Percentiles rank a stretch among this genome's conserved stretches.
Conservation (phyloP, 2,113 vertebrate genomes). For the Rhinoderma darwinii region DNA sequence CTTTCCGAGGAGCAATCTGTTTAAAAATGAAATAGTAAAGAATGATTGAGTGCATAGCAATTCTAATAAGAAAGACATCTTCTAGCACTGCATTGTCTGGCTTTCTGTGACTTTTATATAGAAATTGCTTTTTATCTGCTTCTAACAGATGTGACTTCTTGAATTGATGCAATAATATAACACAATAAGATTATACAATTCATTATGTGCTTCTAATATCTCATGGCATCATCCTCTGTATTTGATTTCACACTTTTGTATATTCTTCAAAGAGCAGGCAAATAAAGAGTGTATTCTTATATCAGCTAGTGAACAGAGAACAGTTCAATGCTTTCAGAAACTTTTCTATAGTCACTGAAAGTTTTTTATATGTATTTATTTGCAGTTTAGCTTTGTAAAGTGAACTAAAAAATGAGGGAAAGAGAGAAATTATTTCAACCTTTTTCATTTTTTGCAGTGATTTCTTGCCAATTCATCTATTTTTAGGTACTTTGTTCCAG, state of each 20-base stretch:
- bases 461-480: too few species aligned
- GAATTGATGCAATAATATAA: constrained; percentile 25
- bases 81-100: constrained; percentile 11
- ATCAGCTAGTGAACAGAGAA: not conserved
- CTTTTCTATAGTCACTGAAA: not conserved
- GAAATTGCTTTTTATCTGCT: constrained; percentile 42
- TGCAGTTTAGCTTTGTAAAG: not conserved
- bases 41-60: not conserved
- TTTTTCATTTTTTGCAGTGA: too few species aligned
- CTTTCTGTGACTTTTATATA: constrained; percentile 20
- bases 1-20: not conserved
- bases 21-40: constrained; percentile 10
- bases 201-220: constrained; percentile 29
- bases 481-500: too few species aligned
- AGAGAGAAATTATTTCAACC: too few species aligned
- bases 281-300: constrained; percentile 7
- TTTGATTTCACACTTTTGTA: not conserved
- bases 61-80: constrained; percentile 10
- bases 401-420: not conserved
- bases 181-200: constrained; percentile 32
- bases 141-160: constrained; percentile 38
- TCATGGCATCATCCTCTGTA: not conserved
- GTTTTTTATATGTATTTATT: not conserved
- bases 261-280: not conserved
- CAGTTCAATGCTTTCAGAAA: not conserved